Conservation (phyloP, 1,140 invertebrate genomes). For the Trichonephila inaurata region DNA sequence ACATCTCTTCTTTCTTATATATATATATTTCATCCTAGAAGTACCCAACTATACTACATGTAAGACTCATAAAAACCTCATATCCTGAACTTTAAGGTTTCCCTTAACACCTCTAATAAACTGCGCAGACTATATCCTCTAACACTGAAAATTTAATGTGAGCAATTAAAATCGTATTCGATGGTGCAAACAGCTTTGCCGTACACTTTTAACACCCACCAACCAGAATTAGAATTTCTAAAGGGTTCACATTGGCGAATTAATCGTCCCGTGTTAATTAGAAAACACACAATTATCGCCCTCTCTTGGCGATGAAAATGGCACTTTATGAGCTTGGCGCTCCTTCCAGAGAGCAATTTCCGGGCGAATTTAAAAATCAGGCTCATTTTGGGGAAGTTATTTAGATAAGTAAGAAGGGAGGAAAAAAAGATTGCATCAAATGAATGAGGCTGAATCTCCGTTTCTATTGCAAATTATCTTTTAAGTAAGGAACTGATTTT, state of each 20-base stretch:
- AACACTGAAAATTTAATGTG: constrained; percentile 56
- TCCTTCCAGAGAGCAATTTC: constrained; percentile 14
- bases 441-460: neutral
- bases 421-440: constrained; percentile 24
- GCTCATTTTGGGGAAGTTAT: constrained; percentile 33
- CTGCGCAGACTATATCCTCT: constrained; percentile 4
- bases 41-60: neutral
- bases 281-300: constrained; percentile 49
- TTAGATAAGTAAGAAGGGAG: constrained; percentile 36
- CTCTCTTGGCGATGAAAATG: neutral
- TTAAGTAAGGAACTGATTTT: constrained; percentile 14
- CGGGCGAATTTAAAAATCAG: neutral
- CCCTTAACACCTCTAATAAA: constrained; percentile 38
- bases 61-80: constrained; percentile 38
- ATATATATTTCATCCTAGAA: neutral
- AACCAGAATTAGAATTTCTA: constrained; percentile 36
- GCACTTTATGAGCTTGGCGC: constrained; percentile 29
- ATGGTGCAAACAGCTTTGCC: constrained; percentile 23
- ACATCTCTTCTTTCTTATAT: constrained; percentile 6
- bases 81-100: constrained; percentile 42
- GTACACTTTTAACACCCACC: constrained; percentile 25
- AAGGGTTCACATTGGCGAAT: constrained; percentile 51
- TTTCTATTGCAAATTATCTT: constrained; percentile 28
- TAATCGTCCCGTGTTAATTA: constrained; percentile 43
- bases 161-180: constrained; percentile 54